Evolutionary conservation across 1,140 invertebrate genomes (phyloP).

Genomic region (Drosophila rhopaloa): DNA sequence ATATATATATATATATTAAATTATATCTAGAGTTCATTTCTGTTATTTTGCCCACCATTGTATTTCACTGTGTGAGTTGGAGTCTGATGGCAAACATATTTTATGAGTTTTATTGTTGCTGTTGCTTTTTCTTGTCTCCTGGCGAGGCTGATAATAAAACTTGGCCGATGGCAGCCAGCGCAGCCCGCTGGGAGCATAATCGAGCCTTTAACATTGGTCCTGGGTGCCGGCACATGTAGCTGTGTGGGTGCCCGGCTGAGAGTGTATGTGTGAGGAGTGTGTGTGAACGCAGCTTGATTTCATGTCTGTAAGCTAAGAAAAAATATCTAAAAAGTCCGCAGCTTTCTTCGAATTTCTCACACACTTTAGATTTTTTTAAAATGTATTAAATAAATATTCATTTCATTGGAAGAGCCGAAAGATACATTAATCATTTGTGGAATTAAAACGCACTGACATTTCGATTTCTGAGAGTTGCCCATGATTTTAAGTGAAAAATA

Average conservation of each 20-base stretch:
- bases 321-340: slow-evolving; percentile 6
- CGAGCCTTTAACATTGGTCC: slow-evolving; percentile 68
- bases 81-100: slow-evolving; percentile 78
- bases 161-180: slow-evolving; percentile 62
- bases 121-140: slow-evolving; percentile 39
- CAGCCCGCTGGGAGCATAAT: slow-evolving; percentile 77
- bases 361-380: slow-evolving; percentile 1
- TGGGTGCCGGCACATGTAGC: slow-evolving; percentile 20
- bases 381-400: background rate
- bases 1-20: no score
- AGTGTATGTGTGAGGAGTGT: slow-evolving; percentile 13
- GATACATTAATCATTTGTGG: background rate
- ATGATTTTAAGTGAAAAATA: no score
- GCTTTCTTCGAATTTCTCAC: slow-evolving; percentile 6
- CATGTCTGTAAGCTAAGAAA: slow-evolving; percentile 9
- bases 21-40: background rate
- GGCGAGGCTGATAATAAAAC: slow-evolving; percentile 76
- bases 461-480: no score
- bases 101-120: slow-evolving; percentile 70
- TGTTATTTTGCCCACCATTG: background rate
- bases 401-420: background rate
- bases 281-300: slow-evolving; percentile 42
- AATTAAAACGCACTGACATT: slow-evolving; percentile 3
- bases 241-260: slow-evolving; percentile 20
- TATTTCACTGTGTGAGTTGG: slow-evolving; percentile 19